These are phyloP conservation scores for Drosophila anomalata DNA, from an alignment of 2,888 invertebrate genomes.

Conservation along the genomic window DNA sequence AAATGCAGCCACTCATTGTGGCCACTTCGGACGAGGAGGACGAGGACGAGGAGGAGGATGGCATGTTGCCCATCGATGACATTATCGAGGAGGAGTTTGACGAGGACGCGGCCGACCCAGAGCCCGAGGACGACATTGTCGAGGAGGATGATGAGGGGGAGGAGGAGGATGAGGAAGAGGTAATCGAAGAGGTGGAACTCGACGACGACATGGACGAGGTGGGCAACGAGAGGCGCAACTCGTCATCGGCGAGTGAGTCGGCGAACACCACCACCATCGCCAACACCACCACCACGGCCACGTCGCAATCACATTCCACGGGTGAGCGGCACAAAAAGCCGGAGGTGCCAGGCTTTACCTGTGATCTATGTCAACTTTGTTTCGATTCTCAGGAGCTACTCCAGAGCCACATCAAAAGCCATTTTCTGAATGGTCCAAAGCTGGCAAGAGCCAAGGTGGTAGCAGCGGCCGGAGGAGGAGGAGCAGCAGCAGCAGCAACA, in stretches of 20 bases:
- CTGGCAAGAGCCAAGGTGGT: conserved; percentile 60
- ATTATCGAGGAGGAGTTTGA: conserved; percentile 65
- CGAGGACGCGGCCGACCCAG: conserved; percentile 49
- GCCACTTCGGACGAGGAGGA: conserved; percentile 48
- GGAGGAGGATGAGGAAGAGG: conserved; percentile 33
- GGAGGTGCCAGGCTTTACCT: conserved; percentile 74
- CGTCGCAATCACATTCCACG: conserved; percentile 65
- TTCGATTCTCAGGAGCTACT: conserved; percentile 82
- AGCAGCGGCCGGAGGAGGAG: conserved; percentile 12
- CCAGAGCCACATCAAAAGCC: conserved; percentile 83
- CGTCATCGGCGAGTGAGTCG: conserved; percentile 62
- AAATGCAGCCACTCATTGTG: conserved; percentile 26
- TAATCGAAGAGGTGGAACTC: conserved; percentile 38
- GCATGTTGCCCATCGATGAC: conserved; percentile 56
- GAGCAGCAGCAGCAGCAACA: conserved; percentile 10
- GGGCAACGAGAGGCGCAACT: conserved; percentile 44
- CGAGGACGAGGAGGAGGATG: conserved; percentile 46
- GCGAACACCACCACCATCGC: conserved; percentile 48
- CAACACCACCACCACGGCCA: conserved; percentile 51
- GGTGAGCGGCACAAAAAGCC: conserved; percentile 70
- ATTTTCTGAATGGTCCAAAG: conserved; percentile 83
- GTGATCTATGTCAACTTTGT: conserved; percentile 83
- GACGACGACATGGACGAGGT: conserved; percentile 52
- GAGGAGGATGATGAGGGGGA: conserved; percentile 45
- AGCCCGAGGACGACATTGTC: conserved; percentile 42